Conservation (phyloP, 1,140 invertebrate genomes). For the Bombus waltoni region DNA sequence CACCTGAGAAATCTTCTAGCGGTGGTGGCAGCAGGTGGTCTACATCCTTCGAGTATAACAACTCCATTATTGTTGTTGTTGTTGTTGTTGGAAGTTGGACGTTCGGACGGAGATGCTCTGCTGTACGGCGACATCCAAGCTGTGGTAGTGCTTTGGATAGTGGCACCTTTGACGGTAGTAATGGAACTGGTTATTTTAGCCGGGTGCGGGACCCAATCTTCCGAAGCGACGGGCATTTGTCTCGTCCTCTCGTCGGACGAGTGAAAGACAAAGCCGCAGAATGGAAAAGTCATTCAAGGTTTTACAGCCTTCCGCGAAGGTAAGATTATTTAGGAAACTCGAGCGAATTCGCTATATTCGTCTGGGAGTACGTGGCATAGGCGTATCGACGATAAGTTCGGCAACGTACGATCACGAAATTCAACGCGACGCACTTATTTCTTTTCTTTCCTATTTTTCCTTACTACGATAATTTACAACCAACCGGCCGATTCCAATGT, state of each 20-base stretch:
- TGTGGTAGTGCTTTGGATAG: constrained; percentile 70
- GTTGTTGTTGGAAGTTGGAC: constrained; percentile 54
- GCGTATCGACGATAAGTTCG: background rate
- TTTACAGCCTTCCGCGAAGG: constrained; percentile 11
- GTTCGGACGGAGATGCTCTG: constrained; percentile 65
- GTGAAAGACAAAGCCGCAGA: constrained; percentile 79
- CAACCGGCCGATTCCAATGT: background rate
- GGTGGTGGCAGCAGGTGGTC: constrained; percentile 75
- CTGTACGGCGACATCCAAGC: constrained; percentile 77
- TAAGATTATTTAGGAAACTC: background rate
- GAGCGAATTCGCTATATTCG: background rate
- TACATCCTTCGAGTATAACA: constrained; percentile 76
- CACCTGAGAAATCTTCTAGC: constrained; percentile 77
- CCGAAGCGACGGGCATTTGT: constrained; percentile 78
- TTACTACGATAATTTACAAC: background rate
- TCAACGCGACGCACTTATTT: background rate
- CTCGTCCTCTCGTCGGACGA: constrained; percentile 77
- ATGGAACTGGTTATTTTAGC: constrained; percentile 74
- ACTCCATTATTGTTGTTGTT: constrained; percentile 71
- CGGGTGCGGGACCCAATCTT: constrained; percentile 76
- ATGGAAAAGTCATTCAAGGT: constrained; percentile 79
- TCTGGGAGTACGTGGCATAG: background rate
- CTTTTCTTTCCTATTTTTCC: too few relatives aligned
- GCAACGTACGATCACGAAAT: background rate
- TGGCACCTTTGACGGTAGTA: constrained; percentile 68